Conservation (phyloP, 2,113 vertebrate genomes). For the Fukomys damarensis region DNA sequence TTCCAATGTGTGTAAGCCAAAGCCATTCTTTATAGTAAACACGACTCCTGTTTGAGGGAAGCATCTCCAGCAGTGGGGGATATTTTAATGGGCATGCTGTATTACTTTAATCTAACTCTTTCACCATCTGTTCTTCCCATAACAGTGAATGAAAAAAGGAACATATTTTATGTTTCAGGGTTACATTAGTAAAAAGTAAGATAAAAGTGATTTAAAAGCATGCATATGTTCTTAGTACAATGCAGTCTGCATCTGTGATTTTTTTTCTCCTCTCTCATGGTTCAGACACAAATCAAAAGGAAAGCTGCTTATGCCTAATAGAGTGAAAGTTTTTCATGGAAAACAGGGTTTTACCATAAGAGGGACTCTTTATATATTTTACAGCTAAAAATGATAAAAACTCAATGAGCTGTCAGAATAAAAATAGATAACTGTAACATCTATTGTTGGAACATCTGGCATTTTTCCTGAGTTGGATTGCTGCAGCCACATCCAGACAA, state of each 20-base stretch:
- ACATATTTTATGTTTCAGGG: constrained; percentile 91
- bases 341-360: constrained; percentile 79
- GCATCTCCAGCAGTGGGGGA: constrained; percentile 83
- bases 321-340: constrained; percentile 85
- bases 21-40: constrained; percentile 81
- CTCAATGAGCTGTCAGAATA: constrained; percentile 79
- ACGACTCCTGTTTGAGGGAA: constrained; percentile 81
- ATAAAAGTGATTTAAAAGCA: constrained; percentile 92
- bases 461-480: constrained; percentile 35
- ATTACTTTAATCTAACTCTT: constrained; percentile 90
- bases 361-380: constrained; percentile 81
- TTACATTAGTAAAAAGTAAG: constrained; percentile 91
- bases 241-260: constrained; percentile 86
- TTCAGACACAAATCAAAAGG: constrained; percentile 87
- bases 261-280: constrained; percentile 83
- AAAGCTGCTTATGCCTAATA: constrained; percentile 83
- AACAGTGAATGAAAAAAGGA: constrained; percentile 86
- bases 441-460: constrained; percentile 82
- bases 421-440: constrained; percentile 73
- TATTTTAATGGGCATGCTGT: constrained; percentile 89
- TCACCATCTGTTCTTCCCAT: constrained; percentile 89
- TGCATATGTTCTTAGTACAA: constrained; percentile 88
- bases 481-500: constrained; percentile 59
- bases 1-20: constrained; percentile 67
- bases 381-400: constrained; percentile 84